phyloP scores from a whole-genome alignment of 2,113 vertebrate species.

The Tychaedon coryphoeus region DNA sequence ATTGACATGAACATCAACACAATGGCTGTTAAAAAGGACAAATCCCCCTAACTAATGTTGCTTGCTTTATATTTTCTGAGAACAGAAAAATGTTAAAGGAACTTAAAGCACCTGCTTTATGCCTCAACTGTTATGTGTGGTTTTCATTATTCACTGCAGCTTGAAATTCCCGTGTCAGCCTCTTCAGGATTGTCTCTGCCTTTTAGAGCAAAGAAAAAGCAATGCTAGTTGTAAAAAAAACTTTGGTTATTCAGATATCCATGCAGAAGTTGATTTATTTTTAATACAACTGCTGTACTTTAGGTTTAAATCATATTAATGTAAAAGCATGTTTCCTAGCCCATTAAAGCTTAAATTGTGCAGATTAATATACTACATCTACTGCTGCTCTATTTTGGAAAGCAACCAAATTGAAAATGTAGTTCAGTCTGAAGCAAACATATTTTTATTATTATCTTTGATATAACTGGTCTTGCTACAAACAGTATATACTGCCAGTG shows the following conservation, averaged over 20 bases:
- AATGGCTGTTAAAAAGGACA: background rate
- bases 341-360: conserved; percentile 67
- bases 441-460: conserved; percentile 51
- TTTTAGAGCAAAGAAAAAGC: conserved; percentile 17
- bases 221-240: conserved; percentile 10
- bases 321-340: conserved; percentile 59
- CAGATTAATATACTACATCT: conserved; percentile 60
- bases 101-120: background rate
- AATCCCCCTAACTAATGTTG: background rate
- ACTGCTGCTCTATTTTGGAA: conserved; percentile 52
- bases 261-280: conserved; percentile 46
- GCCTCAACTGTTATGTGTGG: background rate
- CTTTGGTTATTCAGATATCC: conserved; percentile 10
- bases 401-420: conserved; percentile 56
- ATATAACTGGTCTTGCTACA: conserved; percentile 27
- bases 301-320: conserved; percentile 62
- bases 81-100: background rate
- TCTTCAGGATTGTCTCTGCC: background rate
- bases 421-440: conserved; percentile 16
- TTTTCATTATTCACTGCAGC: background rate
- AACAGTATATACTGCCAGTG: conserved; percentile 17
- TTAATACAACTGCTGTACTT: conserved; percentile 51
- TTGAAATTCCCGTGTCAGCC: background rate
- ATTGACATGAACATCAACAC: fast-evolving
- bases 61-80: background rate